Base-by-base conservation (phyloP, 2,797 vertebrate species). In the Hippoglossus hippoglossus region DNA sequence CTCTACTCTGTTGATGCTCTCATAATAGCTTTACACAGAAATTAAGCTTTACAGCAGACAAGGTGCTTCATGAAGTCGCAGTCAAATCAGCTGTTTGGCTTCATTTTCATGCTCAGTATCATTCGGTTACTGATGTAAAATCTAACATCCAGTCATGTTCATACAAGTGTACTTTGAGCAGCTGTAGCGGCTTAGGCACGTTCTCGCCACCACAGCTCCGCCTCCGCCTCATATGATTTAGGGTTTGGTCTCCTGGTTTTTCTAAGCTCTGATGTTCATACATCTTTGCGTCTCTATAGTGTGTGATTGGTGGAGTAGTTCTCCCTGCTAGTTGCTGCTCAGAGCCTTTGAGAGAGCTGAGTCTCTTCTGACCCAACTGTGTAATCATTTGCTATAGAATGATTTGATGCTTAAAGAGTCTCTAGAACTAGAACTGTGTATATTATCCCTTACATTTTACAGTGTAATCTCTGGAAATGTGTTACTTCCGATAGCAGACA, bases 61-160 rank as follows among this genome's bases (percentile, higher is more conserved):
- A 28, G 28, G 28, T 28, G 28, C 1, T 28, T 18, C 22, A 11
- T n/a, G 3, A 1, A 31, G 16, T 16, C 21, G 0, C 1, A 2
- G 24, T 64, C 34, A 44, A 2, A 8, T 58, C 65, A 59, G 41
- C 51, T 46, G 2, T 46, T 3, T 52, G 56, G 11, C 16, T 34
- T 39, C 46, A 59, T 22, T 31, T 7, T 31, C 28, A 1, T 31
- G 28, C 28, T 31, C 28, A 7, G 28, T 31, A 8, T 31, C 6
- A 31, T 31, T 31, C 7, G 28, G 28, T 28, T 7, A 28, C 28
- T 28, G 6, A 31, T 31, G 28, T 31, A 5, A 31, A 1, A 31
- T 31, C 46, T 62, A 25, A 53, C 39, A 67, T 56, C 50, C 26
- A n/a, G 24, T 66, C 7, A 34, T 21, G 6, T 47, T 60, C 49